A percentile compares a stretch with the other conserved stretches of the same genome.
phyloP scores from a whole-genome alignment of 2,888 invertebrate species.

The Xylota segnis region DNA sequence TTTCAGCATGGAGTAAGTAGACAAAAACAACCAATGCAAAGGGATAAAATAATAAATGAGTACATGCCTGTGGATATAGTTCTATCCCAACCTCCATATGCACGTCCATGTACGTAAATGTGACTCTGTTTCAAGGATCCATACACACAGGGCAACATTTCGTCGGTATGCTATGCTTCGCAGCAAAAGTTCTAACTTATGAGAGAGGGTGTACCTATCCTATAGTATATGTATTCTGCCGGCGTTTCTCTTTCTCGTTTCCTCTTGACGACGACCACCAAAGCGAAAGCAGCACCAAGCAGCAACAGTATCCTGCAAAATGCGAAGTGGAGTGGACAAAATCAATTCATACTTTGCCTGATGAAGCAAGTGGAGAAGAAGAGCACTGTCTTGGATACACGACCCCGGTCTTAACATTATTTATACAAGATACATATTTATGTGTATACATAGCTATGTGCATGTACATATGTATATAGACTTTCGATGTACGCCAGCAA shows the following conservation, averaged over 20 bases:
- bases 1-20: slow-evolving; percentile 74
- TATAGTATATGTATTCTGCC: slow-evolving; percentile 59
- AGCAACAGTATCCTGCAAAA: slow-evolving; percentile 76
- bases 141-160: slow-evolving; percentile 72
- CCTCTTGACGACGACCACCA: slow-evolving; percentile 59
- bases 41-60: slow-evolving; percentile 77
- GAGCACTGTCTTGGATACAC: slow-evolving; percentile 59
- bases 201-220: slow-evolving; percentile 74
- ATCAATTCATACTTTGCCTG: slow-evolving; percentile 74
- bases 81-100: slow-evolving; percentile 75
- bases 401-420: slow-evolving; percentile 50
- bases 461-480: not conserved
- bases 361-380: slow-evolving; percentile 72
- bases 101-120: slow-evolving; percentile 75
- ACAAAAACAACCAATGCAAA: slow-evolving; percentile 77
- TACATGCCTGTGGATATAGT: slow-evolving; percentile 76
- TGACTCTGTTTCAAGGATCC: slow-evolving; percentile 76
- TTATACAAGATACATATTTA: slow-evolving; percentile 19
- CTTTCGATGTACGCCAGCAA: slow-evolving; percentile 11
- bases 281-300: no score
- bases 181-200: slow-evolving; percentile 76
- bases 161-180: slow-evolving; percentile 71
- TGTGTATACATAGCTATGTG: not conserved
- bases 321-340: slow-evolving; percentile 75
- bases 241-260: slow-evolving; percentile 72